A percentile compares a stretch with the other conserved stretches of the same genome.
Evolutionary conservation across 2,888 invertebrate species (phyloP).

Genomic region (Celastrina argiolus): DNA sequence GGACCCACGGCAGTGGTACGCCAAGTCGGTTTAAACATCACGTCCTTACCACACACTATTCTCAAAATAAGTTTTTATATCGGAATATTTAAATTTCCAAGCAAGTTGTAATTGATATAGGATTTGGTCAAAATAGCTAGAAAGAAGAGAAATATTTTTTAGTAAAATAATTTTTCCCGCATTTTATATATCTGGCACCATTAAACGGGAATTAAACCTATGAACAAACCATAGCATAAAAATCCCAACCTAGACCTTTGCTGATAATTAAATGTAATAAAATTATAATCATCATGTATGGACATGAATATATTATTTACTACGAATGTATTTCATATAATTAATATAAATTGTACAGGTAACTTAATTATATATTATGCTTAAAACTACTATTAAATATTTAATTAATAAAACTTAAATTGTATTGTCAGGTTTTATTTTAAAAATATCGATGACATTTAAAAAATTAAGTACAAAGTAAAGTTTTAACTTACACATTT

Average conservation of each 20-base stretch:
- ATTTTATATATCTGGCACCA: slow-evolving; percentile 1
- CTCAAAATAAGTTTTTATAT: neutral
- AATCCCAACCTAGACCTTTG: neutral
- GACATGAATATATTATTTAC: neutral
- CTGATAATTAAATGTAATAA: neutral
- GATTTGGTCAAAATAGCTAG: slow-evolving; percentile 5
- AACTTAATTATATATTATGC: neutral
- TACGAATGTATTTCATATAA: neutral
- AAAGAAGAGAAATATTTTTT: slow-evolving; percentile 19
- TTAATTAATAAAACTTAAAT: slow-evolving; percentile 7
- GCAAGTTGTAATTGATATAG: neutral
- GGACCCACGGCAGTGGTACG: neutral
- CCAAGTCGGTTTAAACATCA: neutral
- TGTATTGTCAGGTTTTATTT: neutral
- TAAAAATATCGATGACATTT: neutral
- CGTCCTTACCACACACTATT: neutral
- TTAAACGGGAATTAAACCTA: neutral
- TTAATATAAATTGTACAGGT: no score
- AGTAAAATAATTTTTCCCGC: neutral
- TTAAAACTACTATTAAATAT: neutral
- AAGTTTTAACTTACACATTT: slow-evolving; percentile 1
- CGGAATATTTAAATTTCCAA: neutral
- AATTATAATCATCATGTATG: neutral
- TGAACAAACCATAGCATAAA: neutral
- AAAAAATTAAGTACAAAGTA: neutral